phyloP scores from a whole-genome alignment of 2,888 invertebrate species.

The Eristalis arbustorum region DNA sequence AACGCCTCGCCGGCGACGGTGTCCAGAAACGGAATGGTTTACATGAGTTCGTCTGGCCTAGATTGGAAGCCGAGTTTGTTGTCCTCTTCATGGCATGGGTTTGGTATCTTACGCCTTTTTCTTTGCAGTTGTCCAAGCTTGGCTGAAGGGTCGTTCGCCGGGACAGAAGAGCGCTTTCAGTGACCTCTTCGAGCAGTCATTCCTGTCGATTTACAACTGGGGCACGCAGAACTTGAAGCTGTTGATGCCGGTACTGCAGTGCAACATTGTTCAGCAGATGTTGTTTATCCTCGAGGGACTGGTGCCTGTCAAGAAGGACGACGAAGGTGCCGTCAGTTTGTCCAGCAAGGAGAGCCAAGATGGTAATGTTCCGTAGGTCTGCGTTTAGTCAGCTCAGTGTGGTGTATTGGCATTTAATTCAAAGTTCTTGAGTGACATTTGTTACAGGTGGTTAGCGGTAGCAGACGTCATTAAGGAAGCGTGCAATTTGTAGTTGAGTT shows the following conservation, averaged over 20 bases:
- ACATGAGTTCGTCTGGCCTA: conserved; percentile 97
- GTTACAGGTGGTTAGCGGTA: not conserved
- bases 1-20: conserved; percentile 99
- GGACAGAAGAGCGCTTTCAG: conserved; percentile 86
- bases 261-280: conserved; percentile 93
- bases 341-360: conserved; percentile 81
- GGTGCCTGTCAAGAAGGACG: conserved; percentile 87
- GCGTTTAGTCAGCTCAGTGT: not conserved
- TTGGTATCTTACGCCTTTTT: not conserved
- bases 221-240: conserved; percentile 90
- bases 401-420: not conserved
- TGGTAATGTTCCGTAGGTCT: conserved; percentile 76
- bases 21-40: conserved; percentile 95
- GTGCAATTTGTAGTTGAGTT: no score
- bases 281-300: conserved; percentile 91
- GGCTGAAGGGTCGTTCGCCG: conserved; percentile 86
- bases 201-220: conserved; percentile 88
- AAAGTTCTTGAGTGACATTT: not conserved
- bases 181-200: conserved; percentile 88
- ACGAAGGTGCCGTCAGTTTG: conserved; percentile 81
- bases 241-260: conserved; percentile 93
- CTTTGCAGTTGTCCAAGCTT: conserved; percentile 86
- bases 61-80: conserved; percentile 91
- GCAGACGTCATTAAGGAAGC: no score
- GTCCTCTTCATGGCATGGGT: not conserved